A percentile compares a stretch with the other conserved stretches of the same genome.
phyloP scores from a whole-genome alignment of 2,888 invertebrate genomes.

The Papilio elwesi region DNA sequence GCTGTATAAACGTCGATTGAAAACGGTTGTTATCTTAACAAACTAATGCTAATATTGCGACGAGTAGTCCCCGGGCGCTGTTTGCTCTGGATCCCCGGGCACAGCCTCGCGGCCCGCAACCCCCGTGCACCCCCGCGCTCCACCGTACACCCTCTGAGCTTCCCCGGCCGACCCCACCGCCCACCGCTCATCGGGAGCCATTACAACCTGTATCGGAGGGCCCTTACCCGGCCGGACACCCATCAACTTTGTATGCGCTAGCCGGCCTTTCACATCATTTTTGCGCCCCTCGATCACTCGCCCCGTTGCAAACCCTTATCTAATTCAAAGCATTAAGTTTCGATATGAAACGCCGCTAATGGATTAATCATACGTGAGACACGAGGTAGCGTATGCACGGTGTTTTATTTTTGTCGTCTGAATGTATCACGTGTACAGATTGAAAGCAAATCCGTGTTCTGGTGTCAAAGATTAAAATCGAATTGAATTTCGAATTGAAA shows the following conservation, averaged over 20 bases:
- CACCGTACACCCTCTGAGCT: slow-evolving; percentile 40
- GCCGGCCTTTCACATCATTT: slow-evolving; percentile 62
- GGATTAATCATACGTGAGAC: slow-evolving; percentile 50
- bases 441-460: slow-evolving; percentile 26
- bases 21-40: slow-evolving; percentile 45
- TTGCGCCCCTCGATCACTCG: slow-evolving; percentile 50
- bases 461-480: background rate
- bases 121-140: slow-evolving; percentile 55
- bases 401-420: background rate
- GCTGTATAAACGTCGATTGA: slow-evolving; percentile 18
- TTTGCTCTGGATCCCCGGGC: slow-evolving; percentile 57
- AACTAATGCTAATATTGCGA: slow-evolving; percentile 61
- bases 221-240: slow-evolving; percentile 76
- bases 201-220: slow-evolving; percentile 72
- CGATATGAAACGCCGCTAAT: slow-evolving; percentile 43
- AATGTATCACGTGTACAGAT: background rate
- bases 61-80: slow-evolving; percentile 65
- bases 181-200: slow-evolving; percentile 61
- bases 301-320: slow-evolving; percentile 49
- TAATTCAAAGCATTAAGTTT: slow-evolving; percentile 55
- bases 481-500: no score
- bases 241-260: slow-evolving; percentile 68
- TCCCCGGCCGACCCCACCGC: slow-evolving; percentile 43
- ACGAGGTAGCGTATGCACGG: background rate
- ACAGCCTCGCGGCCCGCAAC: slow-evolving; percentile 56